These are phyloP conservation scores for Hiodon alosoides DNA, from an alignment of 2,113 vertebrate genomes.

Conservation along the genomic window DNA sequence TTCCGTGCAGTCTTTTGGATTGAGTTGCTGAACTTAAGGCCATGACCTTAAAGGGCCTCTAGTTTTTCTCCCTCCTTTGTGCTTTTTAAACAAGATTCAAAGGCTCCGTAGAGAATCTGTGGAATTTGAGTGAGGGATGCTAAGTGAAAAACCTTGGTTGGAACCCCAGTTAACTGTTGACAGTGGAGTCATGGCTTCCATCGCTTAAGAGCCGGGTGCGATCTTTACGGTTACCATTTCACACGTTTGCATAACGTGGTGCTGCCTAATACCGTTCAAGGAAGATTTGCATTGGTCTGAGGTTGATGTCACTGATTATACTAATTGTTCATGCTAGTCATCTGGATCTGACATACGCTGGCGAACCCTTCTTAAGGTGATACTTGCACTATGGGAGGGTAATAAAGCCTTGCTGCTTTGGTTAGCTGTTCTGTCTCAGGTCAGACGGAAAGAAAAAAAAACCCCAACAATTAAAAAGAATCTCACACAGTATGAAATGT, in stretches of 20 bases:
- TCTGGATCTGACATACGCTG: neutral
- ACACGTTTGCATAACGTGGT: too few species aligned
- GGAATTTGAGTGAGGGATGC: constrained; percentile 58
- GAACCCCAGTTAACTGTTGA: constrained; percentile 11
- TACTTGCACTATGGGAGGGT: neutral
- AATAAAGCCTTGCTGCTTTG: too few species aligned
- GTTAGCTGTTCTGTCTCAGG: too few species aligned
- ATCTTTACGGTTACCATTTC: too few species aligned
- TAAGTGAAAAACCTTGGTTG: constrained; percentile 49
- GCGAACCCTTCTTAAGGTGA: neutral
- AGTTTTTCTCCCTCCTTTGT: constrained; percentile 24
- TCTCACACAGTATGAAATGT: neutral
- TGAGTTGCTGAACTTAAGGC: neutral
- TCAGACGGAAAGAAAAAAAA: too few species aligned
- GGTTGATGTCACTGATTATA: neutral
- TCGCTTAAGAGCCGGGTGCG: too few species aligned
- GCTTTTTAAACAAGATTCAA: constrained; percentile 26
- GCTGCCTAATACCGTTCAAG: too few species aligned
- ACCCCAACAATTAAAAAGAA: too few species aligned
- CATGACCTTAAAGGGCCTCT: neutral
- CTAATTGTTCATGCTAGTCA: neutral
- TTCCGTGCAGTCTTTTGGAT: neutral
- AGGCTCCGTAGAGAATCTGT: constrained; percentile 47
- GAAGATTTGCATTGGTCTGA: constrained; percentile 32
- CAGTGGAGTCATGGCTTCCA: constrained; percentile 37